Conservation (phyloP, 2,797 vertebrate species). For the Schizopygopsis malacanthus region DNA sequence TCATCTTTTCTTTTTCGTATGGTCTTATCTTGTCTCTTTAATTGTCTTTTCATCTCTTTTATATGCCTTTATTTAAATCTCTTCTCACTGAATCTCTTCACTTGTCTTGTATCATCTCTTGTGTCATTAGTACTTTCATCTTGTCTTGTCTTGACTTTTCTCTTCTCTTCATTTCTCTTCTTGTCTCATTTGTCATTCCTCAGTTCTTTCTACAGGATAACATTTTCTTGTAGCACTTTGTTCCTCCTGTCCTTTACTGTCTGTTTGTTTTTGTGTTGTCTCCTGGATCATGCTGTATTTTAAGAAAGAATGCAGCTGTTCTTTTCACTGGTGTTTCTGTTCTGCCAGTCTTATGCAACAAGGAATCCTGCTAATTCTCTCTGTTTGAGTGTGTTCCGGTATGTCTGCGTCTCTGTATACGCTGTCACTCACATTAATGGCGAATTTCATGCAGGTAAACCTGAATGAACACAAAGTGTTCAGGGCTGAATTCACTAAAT, state of each 20-base stretch:
- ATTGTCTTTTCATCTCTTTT: background rate
- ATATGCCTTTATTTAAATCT: background rate
- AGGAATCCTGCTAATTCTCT: constrained; percentile 22
- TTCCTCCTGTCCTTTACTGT: background rate
- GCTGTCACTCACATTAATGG: background rate
- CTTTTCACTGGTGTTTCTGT: constrained; percentile 25
- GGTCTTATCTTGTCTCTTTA: background rate
- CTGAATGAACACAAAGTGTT: constrained; percentile 1
- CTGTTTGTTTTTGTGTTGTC: constrained; percentile 13
- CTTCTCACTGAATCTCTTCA: too few species aligned
- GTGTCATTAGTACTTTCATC: background rate
- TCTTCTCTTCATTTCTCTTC: background rate
- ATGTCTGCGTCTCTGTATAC: background rate
- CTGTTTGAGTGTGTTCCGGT: constrained; percentile 10
- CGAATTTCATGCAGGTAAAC: constrained; percentile 15
- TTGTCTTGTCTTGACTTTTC: background rate
- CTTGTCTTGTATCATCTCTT: background rate
- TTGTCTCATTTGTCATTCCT: background rate
- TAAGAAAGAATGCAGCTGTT: constrained; percentile 28
- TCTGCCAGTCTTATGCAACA: background rate
- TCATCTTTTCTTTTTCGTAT: background rate
- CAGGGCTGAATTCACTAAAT: constrained; percentile 6
- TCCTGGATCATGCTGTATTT: constrained; percentile 7
- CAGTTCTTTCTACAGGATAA: background rate
- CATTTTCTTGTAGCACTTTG: constrained; percentile 17